A percentile compares a stretch with the other conserved stretches of the same genome.
Conservation (phyloP, 2,888 invertebrate species). For the Melitaea athalia region DNA sequence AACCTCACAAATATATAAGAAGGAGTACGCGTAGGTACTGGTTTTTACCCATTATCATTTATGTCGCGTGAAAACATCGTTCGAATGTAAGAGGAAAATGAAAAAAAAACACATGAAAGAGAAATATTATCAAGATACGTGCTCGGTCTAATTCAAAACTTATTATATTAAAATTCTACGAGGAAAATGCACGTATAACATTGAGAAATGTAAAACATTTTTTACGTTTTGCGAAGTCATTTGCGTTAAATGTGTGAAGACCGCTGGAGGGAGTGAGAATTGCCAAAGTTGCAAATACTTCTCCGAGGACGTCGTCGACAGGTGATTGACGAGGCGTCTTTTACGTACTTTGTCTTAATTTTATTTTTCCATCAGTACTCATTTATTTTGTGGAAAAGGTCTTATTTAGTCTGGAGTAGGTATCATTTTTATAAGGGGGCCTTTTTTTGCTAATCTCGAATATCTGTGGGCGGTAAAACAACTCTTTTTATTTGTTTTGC, state of each 20-base stretch:
- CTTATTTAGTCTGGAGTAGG: slow-evolving; percentile 13
- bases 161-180: background rate
- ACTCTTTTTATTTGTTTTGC: no score
- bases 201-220: background rate
- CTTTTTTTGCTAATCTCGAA: no score
- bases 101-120: background rate
- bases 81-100: background rate
- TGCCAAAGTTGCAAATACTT: slow-evolving; percentile 45
- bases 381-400: slow-evolving; percentile 26
- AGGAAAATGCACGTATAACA: background rate
- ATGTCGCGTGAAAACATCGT: background rate
- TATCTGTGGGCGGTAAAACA: no score
- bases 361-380: slow-evolving; percentile 43
- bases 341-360: slow-evolving; percentile 51
- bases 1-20: no score
- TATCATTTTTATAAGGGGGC: background rate
- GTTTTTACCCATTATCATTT: no score
- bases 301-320: slow-evolving; percentile 33
- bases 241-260: slow-evolving; percentile 24
- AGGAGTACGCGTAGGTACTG: no score
- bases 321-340: slow-evolving; percentile 52
- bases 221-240: slow-evolving; percentile 1
- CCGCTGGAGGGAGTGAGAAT: slow-evolving; percentile 37
- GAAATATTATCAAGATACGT: background rate
- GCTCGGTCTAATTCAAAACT: background rate